Percentiles rank a stretch among this genome's conserved stretches.
These are phyloP conservation scores for Trematomus bernacchii DNA, from an alignment of 2,797 vertebrate genomes.

Conservation along the genomic window DNA sequence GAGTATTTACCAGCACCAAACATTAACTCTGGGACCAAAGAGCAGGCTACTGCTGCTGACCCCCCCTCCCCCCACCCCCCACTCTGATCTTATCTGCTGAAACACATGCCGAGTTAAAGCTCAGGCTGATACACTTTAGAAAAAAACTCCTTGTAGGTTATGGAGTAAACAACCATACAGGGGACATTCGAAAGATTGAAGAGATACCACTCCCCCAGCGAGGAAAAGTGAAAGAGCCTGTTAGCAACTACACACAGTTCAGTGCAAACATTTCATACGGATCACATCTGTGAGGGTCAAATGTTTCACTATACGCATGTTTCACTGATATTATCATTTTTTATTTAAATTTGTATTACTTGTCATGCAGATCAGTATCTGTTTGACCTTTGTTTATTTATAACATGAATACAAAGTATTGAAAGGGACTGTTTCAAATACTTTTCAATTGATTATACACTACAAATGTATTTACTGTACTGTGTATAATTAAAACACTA, in stretches of 20 bases:
- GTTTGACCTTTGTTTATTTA: background rate
- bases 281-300: no score
- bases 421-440: background rate
- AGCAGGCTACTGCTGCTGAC: constrained; percentile 14
- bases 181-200: background rate
- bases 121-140: constrained; percentile 2
- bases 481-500: no score
- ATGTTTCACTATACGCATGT: no score
- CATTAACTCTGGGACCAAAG: constrained; percentile 49
- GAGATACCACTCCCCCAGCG: background rate
- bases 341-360: no score
- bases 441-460: no score
- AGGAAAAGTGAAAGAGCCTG: background rate
- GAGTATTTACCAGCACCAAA: constrained; percentile 35
- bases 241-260: no score
- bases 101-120: constrained; percentile 22
- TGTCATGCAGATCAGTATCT: no score
- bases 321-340: no score
- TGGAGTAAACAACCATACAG: background rate
- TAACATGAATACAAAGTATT: background rate
- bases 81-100: constrained; percentile 52
- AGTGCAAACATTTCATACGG: no score
- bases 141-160: constrained; percentile 18
- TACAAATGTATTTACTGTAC: background rate
- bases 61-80: background rate